A percentile compares a stretch with the other conserved stretches of the same genome.
These are phyloP conservation scores for Callinectes sapidus DNA, from an alignment of 2,888 invertebrate species.

Conservation along the genomic window DNA sequence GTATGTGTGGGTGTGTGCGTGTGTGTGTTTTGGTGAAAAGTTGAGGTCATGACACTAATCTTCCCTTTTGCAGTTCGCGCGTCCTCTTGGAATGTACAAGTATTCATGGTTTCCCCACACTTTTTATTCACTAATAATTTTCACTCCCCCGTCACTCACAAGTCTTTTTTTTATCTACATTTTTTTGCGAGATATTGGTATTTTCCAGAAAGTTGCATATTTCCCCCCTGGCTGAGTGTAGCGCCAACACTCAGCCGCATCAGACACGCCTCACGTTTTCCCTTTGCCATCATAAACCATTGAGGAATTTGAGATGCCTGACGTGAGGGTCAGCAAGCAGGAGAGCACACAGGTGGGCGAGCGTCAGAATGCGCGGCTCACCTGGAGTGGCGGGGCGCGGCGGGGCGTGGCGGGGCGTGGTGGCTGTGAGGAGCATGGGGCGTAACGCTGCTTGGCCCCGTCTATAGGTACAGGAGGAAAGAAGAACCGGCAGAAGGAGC, in stretches of 20 bases:
- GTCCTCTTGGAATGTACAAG: neutral
- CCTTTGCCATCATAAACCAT: neutral
- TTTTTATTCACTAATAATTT: neutral
- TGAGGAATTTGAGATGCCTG: slow-evolving; percentile 1
- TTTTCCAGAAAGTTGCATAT: slow-evolving; percentile 1
- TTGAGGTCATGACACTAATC: neutral
- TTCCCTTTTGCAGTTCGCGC: neutral
- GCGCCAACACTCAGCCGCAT: neutral
- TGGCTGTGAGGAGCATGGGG: neutral
- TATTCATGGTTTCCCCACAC: too few species aligned
- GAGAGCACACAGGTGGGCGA: neutral
- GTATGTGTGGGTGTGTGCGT: slow-evolving; percentile 62
- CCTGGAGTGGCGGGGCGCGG: neutral
- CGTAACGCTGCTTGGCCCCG: slow-evolving; percentile 24
- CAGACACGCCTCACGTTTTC: neutral
- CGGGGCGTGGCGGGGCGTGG: neutral
- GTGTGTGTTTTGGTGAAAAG: slow-evolving; percentile 15
- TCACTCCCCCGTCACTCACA: neutral
- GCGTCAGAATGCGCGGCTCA: neutral
- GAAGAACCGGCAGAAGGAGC: slow-evolving; percentile 94
- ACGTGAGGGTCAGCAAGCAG: neutral
- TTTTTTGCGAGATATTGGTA: neutral
- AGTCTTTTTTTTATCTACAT: neutral
- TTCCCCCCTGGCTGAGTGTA: neutral
- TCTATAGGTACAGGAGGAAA: slow-evolving; percentile 88